phyloP scores from a whole-genome alignment of 2,113 vertebrate species.

The Alces alces region DNA sequence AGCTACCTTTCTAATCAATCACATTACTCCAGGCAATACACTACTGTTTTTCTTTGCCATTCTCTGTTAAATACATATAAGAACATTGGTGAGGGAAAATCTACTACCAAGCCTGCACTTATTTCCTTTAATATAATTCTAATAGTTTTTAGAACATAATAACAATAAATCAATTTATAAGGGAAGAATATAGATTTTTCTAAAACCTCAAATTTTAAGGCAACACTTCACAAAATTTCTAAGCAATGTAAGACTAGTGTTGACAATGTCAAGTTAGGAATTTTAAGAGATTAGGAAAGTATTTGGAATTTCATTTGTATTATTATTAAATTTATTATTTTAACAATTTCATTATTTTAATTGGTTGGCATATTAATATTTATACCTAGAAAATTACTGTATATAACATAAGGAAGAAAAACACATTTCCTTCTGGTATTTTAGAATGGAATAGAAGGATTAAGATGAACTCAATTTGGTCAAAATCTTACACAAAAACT shows the following conservation, averaged over 20 bases:
- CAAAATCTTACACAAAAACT: slow-evolving; percentile 7
- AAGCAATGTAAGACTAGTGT: slow-evolving; percentile 9
- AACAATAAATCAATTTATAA: not conserved
- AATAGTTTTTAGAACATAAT: not conserved
- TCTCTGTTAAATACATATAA: not conserved
- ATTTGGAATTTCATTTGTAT: not conserved
- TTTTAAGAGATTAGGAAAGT: not conserved
- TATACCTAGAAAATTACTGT: not conserved
- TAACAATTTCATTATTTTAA: not conserved
- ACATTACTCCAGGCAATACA: not conserved
- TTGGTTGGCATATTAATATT: not conserved
- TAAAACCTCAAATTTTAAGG: not conserved
- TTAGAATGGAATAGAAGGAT: slow-evolving; percentile 2
- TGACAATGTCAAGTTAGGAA: not conserved
- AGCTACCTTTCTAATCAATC: not conserved
- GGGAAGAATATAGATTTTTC: not conserved
- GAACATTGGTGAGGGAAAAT: not conserved
- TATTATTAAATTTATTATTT: not conserved
- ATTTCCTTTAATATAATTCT: not conserved
- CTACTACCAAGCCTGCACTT: not conserved
- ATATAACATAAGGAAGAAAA: slow-evolving; percentile 12
- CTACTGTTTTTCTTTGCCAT: not conserved
- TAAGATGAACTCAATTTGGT: not conserved
- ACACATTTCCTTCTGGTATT: not conserved
- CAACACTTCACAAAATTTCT: slow-evolving; percentile 22